phyloP scores from a whole-genome alignment of 2,888 invertebrate species.

The Oligia latruncula region DNA sequence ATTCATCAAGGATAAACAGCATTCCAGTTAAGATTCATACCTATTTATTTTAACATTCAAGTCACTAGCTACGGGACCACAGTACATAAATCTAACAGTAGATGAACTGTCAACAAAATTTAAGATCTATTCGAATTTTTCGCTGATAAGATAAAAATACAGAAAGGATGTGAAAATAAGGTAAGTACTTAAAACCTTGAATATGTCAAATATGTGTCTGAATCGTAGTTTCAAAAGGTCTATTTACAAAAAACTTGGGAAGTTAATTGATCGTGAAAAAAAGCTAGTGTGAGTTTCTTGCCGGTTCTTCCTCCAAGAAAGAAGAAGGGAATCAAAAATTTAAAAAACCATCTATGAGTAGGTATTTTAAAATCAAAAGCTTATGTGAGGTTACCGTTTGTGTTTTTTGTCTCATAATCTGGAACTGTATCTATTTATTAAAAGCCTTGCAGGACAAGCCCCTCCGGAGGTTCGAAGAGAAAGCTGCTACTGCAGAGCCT shows the following conservation, averaged over 20 bases:
- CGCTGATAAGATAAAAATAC: background rate
- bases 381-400: background rate
- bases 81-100: constrained; percentile 32
- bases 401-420: background rate
- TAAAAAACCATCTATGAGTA: background rate
- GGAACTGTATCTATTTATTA: background rate
- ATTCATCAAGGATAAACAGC: constrained; percentile 57
- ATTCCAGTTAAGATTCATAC: constrained; percentile 60
- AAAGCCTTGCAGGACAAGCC: background rate
- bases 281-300: background rate
- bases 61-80: constrained; percentile 57
- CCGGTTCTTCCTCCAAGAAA: background rate
- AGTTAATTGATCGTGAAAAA: background rate
- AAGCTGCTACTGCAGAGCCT: background rate
- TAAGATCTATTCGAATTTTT: background rate
- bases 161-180: background rate
- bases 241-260: background rate
- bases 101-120: background rate
- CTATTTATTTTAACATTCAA: constrained; percentile 70
- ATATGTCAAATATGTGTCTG: too few species aligned
- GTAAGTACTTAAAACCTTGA: background rate
- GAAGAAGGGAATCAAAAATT: background rate
- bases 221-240: background rate
- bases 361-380: background rate
- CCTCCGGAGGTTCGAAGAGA: background rate